Evolutionary conservation across 2,888 invertebrate genomes (phyloP).

Genomic region (Neocrepidodera transversa): DNA sequence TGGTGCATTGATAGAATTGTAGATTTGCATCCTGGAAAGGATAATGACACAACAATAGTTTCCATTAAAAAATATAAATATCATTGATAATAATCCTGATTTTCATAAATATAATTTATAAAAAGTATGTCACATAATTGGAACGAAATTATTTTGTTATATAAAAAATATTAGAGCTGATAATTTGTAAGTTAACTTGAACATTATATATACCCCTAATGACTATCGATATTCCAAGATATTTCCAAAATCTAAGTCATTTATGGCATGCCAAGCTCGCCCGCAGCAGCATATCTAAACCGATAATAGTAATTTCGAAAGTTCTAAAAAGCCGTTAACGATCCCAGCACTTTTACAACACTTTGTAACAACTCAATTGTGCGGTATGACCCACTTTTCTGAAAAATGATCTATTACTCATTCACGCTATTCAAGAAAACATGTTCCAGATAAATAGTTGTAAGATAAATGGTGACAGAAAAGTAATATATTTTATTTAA

Average conservation of each 20-base stretch:
- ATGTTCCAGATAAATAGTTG: not conserved
- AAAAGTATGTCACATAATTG: too few species aligned
- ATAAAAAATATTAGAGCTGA: too few species aligned
- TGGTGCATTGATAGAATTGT: too few species aligned
- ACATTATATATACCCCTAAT: too few species aligned
- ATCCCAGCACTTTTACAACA: conserved; percentile 41
- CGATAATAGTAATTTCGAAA: conserved; percentile 25
- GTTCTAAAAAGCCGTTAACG: conserved; percentile 26
- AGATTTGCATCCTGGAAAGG: too few species aligned
- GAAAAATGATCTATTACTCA: conserved; percentile 30
- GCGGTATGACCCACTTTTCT: conserved; percentile 36
- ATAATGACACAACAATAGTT: too few species aligned
- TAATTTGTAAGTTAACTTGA: too few species aligned
- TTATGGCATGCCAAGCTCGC: not conserved
- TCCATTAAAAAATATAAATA: too few species aligned
- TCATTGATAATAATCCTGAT: too few species aligned
- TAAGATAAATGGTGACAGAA: not conserved
- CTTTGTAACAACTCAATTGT: conserved; percentile 38
- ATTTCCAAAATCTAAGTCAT: not conserved
- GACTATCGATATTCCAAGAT: not conserved
- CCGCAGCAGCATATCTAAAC: conserved; percentile 1
- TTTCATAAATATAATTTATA: too few species aligned
- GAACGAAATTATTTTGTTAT: too few species aligned
- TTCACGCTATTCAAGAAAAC: conserved; percentile 19
- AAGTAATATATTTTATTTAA: too few species aligned